These are phyloP conservation scores for Pimephales promelas DNA, from an alignment of 2,113 vertebrate genomes.

Conservation along the genomic window DNA sequence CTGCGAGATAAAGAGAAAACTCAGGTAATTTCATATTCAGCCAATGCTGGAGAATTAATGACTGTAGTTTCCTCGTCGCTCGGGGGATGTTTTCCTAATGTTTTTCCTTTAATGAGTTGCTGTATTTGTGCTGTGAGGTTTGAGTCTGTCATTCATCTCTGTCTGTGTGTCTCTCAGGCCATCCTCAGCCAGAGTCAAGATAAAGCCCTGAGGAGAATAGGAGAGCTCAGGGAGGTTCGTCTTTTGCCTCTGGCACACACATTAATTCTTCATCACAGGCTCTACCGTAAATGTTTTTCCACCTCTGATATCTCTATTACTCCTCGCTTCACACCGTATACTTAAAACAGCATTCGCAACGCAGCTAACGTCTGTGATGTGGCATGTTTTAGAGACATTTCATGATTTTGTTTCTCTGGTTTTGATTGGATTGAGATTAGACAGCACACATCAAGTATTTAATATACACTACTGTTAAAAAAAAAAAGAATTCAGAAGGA, in stretches of 20 bases:
- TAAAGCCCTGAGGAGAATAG: slow-evolving; percentile 93
- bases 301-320: background rate
- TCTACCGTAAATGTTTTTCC: background rate
- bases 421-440: background rate
- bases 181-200: slow-evolving; percentile 97
- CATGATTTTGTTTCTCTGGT: background rate
- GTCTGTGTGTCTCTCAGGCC: slow-evolving; percentile 68
- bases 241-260: background rate
- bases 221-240: slow-evolving; percentile 90
- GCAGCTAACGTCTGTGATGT: background rate
- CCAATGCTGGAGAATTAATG: background rate
- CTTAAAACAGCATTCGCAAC: background rate
- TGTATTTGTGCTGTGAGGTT: background rate
- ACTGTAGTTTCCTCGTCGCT: background rate
- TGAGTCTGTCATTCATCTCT: slow-evolving; percentile 38
- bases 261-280: background rate
- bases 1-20: slow-evolving; percentile 95
- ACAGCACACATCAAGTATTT: background rate
- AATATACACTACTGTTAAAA: background rate
- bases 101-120: slow-evolving; percentile 19
- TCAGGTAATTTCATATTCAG: slow-evolving; percentile 78
- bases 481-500: too few species aligned
- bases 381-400: background rate
- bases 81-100: background rate
- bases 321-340: background rate